Evolutionary conservation across 2,113 vertebrate genomes (phyloP).

Genomic region (Calypte anna): DNA sequence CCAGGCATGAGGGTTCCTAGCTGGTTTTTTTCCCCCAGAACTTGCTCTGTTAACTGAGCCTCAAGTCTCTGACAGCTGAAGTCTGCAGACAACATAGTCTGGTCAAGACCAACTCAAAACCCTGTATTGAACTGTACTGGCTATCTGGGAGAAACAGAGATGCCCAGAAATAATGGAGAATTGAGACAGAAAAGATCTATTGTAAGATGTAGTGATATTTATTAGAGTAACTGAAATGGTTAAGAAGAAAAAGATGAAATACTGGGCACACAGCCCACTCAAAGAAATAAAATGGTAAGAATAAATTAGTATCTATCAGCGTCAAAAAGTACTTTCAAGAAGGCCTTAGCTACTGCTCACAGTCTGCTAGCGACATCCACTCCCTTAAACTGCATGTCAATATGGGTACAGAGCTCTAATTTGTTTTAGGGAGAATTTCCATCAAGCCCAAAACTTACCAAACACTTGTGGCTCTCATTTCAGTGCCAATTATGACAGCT

Average conservation of each 20-base stretch:
- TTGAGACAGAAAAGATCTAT: neutral
- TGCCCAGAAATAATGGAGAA: neutral
- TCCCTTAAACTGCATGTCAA: neutral
- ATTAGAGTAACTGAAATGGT: neutral
- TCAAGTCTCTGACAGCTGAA: neutral
- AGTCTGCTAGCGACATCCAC: neutral
- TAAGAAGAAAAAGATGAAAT: neutral
- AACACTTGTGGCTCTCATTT: neutral
- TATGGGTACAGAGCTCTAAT: neutral
- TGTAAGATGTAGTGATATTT: neutral
- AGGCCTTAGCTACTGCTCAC: neutral
- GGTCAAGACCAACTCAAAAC: neutral
- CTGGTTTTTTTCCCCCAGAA: neutral
- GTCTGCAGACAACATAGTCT: neutral
- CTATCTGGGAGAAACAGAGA: neutral
- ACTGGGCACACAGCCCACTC: neutral
- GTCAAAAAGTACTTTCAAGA: neutral
- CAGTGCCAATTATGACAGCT: neutral
- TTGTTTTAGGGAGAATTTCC: neutral
- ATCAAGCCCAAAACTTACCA: neutral
- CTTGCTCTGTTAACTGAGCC: neutral
- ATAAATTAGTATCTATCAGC: neutral
- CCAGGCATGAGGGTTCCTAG: neutral
- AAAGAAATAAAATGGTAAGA: neutral
- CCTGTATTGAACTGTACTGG: neutral